A percentile compares a stretch with the other conserved stretches of the same genome.
These are phyloP conservation scores for Scrobipalpa costella DNA, from an alignment of 2,888 invertebrate genomes.

Conservation along the genomic window DNA sequence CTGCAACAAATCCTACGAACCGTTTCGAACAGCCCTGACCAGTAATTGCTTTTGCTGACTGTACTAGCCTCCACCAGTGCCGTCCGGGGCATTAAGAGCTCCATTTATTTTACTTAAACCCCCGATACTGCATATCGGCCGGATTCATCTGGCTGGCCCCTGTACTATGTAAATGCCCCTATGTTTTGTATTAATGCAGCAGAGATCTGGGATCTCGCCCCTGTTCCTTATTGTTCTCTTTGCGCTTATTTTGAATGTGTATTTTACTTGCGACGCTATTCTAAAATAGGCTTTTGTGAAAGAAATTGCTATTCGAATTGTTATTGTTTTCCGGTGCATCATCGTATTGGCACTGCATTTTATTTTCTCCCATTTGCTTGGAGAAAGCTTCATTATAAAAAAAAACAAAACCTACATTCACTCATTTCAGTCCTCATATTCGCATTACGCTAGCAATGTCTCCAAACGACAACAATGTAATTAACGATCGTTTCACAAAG, in stretches of 20 bases:
- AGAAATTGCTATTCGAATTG: neutral
- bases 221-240: conserved; percentile 49
- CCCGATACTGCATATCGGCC: conserved; percentile 57
- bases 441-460: too few relatives aligned
- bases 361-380: neutral
- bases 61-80: conserved; percentile 22
- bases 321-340: neutral
- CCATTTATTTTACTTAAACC: conserved; percentile 65
- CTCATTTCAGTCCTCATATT: too few relatives aligned
- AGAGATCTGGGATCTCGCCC: conserved; percentile 59
- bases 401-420: too few relatives aligned
- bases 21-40: too few relatives aligned
- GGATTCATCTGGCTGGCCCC: conserved; percentile 58
- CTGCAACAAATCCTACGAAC: too few relatives aligned
- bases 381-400: too few relatives aligned
- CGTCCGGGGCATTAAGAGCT: conserved; percentile 55
- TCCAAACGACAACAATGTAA: neutral
- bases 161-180: conserved; percentile 64
- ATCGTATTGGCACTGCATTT: neutral
- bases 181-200: conserved; percentile 62
- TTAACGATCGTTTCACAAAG: too few relatives aligned
- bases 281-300: neutral
- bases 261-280: conserved; percentile 22
- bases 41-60: too few relatives aligned
- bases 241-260: conserved; percentile 49